phyloP scores from a whole-genome alignment of 2,888 invertebrate species.

The Diarsia rubi region DNA sequence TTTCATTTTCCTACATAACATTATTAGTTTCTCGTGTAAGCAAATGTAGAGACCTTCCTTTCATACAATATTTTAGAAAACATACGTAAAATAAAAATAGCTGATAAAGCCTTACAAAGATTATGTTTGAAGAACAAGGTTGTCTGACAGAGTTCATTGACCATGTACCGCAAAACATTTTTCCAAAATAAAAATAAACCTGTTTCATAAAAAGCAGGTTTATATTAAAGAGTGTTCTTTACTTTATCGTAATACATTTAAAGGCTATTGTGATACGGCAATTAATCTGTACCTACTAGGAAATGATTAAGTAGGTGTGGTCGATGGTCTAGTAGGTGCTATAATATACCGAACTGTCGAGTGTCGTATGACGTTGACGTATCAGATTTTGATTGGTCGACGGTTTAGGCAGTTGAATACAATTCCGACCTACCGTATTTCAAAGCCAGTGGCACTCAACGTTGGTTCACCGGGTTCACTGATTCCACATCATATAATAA shows the following conservation, averaged over 20 bases:
- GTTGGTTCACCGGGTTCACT: background rate
- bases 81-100: background rate
- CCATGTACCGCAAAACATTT: background rate
- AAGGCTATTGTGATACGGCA: conserved; percentile 2
- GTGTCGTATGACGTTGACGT: conserved; percentile 33
- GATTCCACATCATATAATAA: no score
- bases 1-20: background rate
- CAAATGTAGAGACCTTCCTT: background rate
- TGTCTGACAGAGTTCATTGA: conserved; percentile 28
- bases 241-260: background rate
- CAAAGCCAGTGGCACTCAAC: conserved; percentile 31
- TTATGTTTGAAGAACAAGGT: conserved; percentile 13
- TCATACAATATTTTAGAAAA: background rate
- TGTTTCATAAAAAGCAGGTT: background rate
- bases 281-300: background rate
- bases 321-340: conserved; percentile 27
- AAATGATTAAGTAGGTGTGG: conserved; percentile 22
- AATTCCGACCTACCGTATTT: conserved; percentile 37
- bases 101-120: conserved; percentile 5
- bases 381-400: conserved; percentile 32
- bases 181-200: background rate
- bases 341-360: conserved; percentile 21
- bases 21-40: background rate
- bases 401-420: conserved; percentile 20
- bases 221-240: background rate